Evolutionary conservation across 2,797 vertebrate genomes (phyloP).

Genomic region (Sebastiscus tertius): DNA sequence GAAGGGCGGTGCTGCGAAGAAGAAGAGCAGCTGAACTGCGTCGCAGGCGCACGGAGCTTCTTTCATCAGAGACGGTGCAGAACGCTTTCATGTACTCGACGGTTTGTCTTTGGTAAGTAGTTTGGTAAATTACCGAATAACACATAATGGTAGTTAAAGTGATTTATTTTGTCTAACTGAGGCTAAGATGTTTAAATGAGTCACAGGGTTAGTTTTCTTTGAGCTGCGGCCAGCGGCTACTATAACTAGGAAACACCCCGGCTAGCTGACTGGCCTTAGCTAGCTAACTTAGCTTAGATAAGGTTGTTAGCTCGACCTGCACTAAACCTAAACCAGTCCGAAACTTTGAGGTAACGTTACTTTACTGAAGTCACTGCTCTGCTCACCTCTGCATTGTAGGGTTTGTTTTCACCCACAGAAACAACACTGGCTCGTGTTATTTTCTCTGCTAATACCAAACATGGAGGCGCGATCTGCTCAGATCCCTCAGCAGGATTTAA

Average conservation of each 20-base stretch:
- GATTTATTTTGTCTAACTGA: background rate
- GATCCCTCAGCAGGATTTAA: background rate
- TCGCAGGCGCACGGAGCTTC: constrained; percentile 2
- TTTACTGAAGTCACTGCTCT: accelerated
- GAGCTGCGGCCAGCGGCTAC: background rate
- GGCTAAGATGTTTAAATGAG: background rate
- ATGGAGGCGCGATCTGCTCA: constrained; percentile 29
- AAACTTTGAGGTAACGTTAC: too few relatives aligned
- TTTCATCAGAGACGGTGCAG: background rate
- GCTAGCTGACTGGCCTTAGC: background rate
- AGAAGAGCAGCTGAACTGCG: background rate
- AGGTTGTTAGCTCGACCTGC: background rate
- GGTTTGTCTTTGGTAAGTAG: constrained; percentile 38
- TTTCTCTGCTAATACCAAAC: constrained; percentile 20
- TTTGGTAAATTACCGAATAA: accelerated
- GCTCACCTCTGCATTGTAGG: accelerated
- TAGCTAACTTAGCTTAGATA: background rate
- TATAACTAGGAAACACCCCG: background rate
- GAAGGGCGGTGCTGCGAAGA: background rate
- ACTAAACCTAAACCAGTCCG: background rate
- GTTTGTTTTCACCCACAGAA: accelerated
- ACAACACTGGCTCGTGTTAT: background rate
- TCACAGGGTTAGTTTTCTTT: background rate
- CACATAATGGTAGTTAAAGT: accelerated
- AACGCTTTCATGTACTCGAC: background rate